A percentile compares a stretch with the other conserved stretches of the same genome.
phyloP scores from a whole-genome alignment of 2,888 invertebrate genomes.

The Andrena dorsata region DNA sequence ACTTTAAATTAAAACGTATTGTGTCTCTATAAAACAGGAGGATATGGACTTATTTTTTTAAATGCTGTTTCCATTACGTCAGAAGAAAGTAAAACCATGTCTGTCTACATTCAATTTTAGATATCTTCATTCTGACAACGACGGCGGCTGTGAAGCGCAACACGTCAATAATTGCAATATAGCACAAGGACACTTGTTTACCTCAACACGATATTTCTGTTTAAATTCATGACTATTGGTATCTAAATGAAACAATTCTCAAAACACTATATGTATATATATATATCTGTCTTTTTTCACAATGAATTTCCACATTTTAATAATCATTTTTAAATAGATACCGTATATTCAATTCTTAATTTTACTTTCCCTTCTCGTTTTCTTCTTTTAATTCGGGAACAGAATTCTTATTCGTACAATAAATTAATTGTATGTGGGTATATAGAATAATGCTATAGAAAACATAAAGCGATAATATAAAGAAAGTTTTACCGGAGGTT shows the following conservation, averaged over 20 bases:
- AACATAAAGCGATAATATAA: too few relatives aligned
- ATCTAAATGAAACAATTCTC: constrained; percentile 12
- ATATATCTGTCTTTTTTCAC: not conserved
- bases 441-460: too few relatives aligned
- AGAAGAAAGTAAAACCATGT: not conserved
- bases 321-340: not conserved
- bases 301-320: not conserved
- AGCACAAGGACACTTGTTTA: constrained; percentile 66
- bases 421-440: too few relatives aligned
- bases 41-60: not conserved
- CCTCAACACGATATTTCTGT: constrained; percentile 16
- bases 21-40: not conserved
- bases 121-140: constrained; percentile 44
- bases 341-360: not conserved
- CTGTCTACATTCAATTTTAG: not conserved
- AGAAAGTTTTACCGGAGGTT: too few relatives aligned
- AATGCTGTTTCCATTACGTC: not conserved
- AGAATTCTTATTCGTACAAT: too few relatives aligned
- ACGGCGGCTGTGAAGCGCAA: constrained; percentile 40
- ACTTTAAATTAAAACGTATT: not conserved
- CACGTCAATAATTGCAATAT: constrained; percentile 68
- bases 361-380: not conserved
- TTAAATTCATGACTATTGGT: constrained; percentile 17
- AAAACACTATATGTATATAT: not conserved
- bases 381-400: too few relatives aligned